These are phyloP conservation scores for Tychaedon coryphoeus DNA, from an alignment of 2,113 vertebrate species.

Conservation along the genomic window DNA sequence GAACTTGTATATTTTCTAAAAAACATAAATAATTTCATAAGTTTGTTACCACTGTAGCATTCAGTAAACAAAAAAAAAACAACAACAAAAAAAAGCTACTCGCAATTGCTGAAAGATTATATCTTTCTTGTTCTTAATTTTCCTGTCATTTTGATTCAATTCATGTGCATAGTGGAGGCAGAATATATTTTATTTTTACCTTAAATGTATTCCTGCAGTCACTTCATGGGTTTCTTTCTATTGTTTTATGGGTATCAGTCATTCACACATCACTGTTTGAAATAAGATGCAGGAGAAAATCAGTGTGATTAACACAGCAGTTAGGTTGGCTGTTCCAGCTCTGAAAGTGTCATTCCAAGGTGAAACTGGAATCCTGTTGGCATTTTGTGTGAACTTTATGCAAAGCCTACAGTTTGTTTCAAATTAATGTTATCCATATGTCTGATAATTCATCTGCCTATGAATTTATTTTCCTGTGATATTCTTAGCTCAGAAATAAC, in stretches of 20 bases:
- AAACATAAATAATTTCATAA: not conserved
- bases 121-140: not conserved
- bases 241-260: not conserved
- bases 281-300: constrained; percentile 10
- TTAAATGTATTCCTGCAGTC: not conserved
- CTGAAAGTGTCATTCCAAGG: not conserved
- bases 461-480: not conserved
- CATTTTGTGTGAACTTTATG: not conserved
- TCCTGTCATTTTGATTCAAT: not conserved
- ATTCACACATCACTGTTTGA: constrained; percentile 6
- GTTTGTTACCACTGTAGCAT: not conserved
- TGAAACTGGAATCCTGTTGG: not conserved
- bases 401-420: not conserved
- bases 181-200: not conserved
- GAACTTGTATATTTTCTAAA: not conserved
- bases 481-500: not conserved
- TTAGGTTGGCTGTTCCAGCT: not conserved
- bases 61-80: not conserved
- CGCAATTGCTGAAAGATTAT: not conserved
- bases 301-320: constrained; percentile 44
- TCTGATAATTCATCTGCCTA: not conserved
- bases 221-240: not conserved
- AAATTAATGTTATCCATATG: not conserved
- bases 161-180: not conserved
- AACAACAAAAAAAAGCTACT: not conserved